These are phyloP conservation scores for Parauchenoglanis ngamensis DNA, from an alignment of 2,797 vertebrate species.

Conservation along the genomic window DNA sequence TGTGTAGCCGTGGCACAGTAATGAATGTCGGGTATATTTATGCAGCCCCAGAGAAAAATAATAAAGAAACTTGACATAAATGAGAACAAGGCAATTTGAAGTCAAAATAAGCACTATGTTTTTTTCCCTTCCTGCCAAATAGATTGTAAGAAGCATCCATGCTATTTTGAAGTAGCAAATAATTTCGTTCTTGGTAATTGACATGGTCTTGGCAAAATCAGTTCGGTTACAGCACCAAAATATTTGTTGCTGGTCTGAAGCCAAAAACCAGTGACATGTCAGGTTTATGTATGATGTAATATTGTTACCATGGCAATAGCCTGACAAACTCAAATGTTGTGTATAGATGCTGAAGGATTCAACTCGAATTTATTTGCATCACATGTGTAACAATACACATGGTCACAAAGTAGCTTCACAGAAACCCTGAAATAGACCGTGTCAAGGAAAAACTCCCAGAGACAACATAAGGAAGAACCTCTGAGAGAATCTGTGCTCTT, in stretches of 20 bases:
- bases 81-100: constrained; percentile 19
- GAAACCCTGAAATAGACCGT: background rate
- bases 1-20: background rate
- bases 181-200: background rate
- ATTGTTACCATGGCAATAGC: background rate
- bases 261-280: background rate
- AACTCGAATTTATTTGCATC: background rate
- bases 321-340: background rate
- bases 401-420: background rate
- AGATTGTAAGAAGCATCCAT: constrained; percentile 7
- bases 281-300: background rate
- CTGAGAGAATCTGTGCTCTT: background rate
- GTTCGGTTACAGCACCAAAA: background rate
- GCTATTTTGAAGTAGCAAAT: constrained; percentile 7
- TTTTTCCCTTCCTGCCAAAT: constrained; percentile 18
- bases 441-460: background rate
- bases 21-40: background rate
- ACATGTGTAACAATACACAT: background rate
- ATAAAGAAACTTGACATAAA: constrained; percentile 24
- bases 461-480: background rate
- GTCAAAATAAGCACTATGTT: constrained; percentile 23
- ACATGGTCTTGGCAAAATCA: background rate
- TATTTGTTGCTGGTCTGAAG: background rate
- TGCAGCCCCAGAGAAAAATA: constrained; percentile 19
- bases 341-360: background rate